These are phyloP conservation scores for Colostygia pectinataria DNA, from an alignment of 2,888 invertebrate genomes.

Conservation along the genomic window DNA sequence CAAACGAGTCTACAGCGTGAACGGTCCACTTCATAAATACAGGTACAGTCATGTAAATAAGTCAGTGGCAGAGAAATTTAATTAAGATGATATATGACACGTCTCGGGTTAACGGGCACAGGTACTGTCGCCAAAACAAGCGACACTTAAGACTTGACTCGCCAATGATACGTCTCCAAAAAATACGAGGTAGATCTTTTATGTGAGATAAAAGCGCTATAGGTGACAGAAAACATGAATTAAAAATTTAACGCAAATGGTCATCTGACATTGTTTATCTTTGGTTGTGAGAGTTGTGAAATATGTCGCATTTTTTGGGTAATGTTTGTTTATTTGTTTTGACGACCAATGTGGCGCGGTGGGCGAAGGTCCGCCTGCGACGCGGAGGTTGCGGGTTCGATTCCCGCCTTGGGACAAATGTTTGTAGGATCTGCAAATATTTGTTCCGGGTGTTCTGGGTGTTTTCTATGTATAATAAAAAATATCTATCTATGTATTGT, in stretches of 20 bases:
- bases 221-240: conserved; percentile 34
- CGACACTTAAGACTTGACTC: conserved; percentile 23
- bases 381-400: too few relatives aligned
- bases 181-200: conserved; percentile 17
- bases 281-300: conserved; percentile 12
- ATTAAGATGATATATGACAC: conserved; percentile 82
- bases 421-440: too few relatives aligned
- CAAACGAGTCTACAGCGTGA: conserved; percentile 30
- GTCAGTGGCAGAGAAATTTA: conserved; percentile 76
- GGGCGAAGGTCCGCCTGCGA: too few relatives aligned
- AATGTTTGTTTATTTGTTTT: conserved; percentile 8
- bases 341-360: too few relatives aligned
- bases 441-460: too few relatives aligned
- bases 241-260: conserved; percentile 33
- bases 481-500: too few relatives aligned
- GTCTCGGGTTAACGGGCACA: conserved; percentile 65
- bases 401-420: too few relatives aligned
- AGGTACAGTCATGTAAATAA: conserved; percentile 76
- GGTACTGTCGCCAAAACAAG: conserved; percentile 56
- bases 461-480: too few relatives aligned
- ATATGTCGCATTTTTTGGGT: conserved; percentile 7
- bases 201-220: conserved; percentile 36
- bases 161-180: conserved; percentile 11
- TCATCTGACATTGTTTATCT: conserved; percentile 33
- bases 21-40: conserved; percentile 35